Base-by-base conservation (phyloP, 2,113 vertebrate species). In the Silurus asotus region DNA sequence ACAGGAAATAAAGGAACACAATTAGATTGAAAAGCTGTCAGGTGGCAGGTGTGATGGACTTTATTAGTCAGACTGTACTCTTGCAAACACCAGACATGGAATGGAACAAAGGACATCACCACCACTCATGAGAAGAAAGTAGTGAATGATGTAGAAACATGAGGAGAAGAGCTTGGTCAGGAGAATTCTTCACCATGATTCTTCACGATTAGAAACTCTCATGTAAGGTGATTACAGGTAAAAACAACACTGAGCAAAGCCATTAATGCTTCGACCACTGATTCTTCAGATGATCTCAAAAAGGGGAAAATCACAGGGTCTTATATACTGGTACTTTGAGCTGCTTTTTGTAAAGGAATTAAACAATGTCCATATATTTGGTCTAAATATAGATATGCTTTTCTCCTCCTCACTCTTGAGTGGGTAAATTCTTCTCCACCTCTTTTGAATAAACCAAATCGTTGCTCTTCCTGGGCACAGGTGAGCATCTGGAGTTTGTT, bases 401-500 rank as follows among this genome's bases (percentile, higher is more conserved):
- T 76, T 48, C 15, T 61, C 23, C 65, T 86, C 48, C 59, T 84
- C 15, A 75, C 49, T 83, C 77, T 8, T 49, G 70, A 79, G 55
- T 65, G 67, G n/a, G 70, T 56, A 59, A 59, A 67, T 89, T 86
- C 84, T 78, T 89, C 75, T 86, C 87, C 45, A 69, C 78, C 88
- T 86, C 28, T 89, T 91, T 91, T 84, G 87, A 88, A 92, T 90
- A 88, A 83, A 91, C 93, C 89, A 93, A 94, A 94, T 93, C 94
- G 94, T 94, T 94, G 93, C 91, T 92, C 90, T 92, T 89, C 91
- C 89, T 80, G 88, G 83, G 90, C 85, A 88, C 77, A 1, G 84
- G 92, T 93, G 92, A 92, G 86, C 90, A 93, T 93, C 90, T 92
- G 90, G 91, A 92, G 92, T 90, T 89, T 88, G 88, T 93, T 93